Evolutionary conservation across 2,797 vertebrate species (phyloP).

Genomic region (Mus caroli): DNA sequence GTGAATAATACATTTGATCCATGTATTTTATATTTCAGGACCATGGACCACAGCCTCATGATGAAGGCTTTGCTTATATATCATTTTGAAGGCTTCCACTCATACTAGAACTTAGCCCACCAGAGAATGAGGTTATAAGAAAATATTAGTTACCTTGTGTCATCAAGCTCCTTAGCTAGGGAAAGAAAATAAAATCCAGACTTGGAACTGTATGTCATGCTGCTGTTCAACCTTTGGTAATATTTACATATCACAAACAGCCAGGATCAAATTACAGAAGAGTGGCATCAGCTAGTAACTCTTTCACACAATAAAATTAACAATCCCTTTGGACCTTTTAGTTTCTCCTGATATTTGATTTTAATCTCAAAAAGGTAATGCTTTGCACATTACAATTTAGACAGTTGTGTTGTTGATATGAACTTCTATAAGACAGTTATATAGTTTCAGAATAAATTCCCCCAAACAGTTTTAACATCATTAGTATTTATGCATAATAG

Average conservation of each 20-base stretch:
- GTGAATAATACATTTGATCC: not conserved
- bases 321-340: not conserved
- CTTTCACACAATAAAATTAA: not conserved
- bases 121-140: constrained; percentile 25
- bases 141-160: constrained; percentile 12
- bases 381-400: not conserved
- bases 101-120: not conserved
- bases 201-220: not conserved
- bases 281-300: not conserved
- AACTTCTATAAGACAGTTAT: constrained; percentile 4
- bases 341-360: not conserved
- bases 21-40: not conserved
- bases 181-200: not conserved
- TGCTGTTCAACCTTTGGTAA: not conserved
- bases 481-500: not conserved
- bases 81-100: not conserved
- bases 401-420: not conserved
- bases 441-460: not conserved
- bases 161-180: not conserved
- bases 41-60: not conserved
- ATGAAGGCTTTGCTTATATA: not conserved
- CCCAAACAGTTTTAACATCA: constrained; percentile 37
- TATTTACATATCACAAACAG: not conserved
- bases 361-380: constrained; percentile 1
- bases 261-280: not conserved